These are phyloP conservation scores for Antedon mediterranea DNA, from an alignment of 53 echinoderm and acorn worm species.

Conservation along the genomic window DNA sequence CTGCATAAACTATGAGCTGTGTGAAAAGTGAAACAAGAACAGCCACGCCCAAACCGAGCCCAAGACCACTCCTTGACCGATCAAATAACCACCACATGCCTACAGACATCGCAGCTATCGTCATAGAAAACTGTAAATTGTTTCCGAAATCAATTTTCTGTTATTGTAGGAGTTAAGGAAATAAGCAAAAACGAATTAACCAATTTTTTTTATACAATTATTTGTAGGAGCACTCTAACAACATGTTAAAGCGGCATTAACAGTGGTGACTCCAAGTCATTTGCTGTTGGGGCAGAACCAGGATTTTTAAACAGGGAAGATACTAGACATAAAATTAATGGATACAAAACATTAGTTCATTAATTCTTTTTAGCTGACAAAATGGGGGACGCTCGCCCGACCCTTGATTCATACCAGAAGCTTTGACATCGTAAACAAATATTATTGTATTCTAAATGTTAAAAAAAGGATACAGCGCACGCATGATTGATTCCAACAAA, in stretches of 20 bases:
- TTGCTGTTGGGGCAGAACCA: neutral
- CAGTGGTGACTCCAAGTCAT: too few relatives aligned
- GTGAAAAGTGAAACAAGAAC: conserved; percentile 71
- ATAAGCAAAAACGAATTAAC: too few relatives aligned
- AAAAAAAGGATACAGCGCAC: conserved; percentile 87
- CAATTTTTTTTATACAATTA: too few relatives aligned
- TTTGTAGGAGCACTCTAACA: too few relatives aligned
- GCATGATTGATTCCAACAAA: conserved; percentile 99
- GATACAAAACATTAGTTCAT: neutral
- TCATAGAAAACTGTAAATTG: conserved; percentile 96
- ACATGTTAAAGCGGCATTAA: too few relatives aligned
- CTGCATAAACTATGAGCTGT: conserved; percentile 84
- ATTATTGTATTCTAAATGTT: too few relatives aligned
- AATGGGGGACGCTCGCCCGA: neutral
- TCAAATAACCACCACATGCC: conserved; percentile 99
- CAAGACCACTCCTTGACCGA: conserved; percentile 86
- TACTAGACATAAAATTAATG: neutral
- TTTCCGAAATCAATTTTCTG: conserved; percentile 99
- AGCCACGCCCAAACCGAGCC: conserved; percentile 68
- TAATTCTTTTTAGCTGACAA: neutral
- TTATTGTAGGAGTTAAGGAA: conserved; percentile 16
- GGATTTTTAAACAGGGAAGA: neutral
- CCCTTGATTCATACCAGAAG: too few relatives aligned
- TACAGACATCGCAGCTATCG: conserved; percentile 93
- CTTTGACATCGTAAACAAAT: too few relatives aligned